phyloP scores from a whole-genome alignment of 2,797 vertebrate species.

The Zenarchopterus dispar region DNA sequence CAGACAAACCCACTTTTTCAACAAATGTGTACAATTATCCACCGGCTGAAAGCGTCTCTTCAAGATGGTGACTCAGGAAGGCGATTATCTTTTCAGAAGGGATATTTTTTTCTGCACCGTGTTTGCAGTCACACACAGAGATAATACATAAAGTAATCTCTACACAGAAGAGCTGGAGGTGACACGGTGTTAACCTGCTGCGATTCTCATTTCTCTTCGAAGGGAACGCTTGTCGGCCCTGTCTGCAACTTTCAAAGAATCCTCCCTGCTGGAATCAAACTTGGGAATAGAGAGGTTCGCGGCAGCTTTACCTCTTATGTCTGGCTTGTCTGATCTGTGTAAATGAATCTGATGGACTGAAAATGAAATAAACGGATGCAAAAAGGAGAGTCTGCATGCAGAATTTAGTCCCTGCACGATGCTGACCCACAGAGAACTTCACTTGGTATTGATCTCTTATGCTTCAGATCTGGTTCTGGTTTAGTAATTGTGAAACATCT shows the following conservation, averaged over 20 bases:
- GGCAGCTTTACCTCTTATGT: too few relatives aligned
- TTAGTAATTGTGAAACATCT: too few relatives aligned
- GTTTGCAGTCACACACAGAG: constrained; percentile 43
- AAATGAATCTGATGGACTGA: constrained; percentile 12
- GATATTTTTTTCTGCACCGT: constrained; percentile 1
- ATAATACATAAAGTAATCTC: constrained; percentile 57
- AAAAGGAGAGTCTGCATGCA: constrained; percentile 23
- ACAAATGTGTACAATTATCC: constrained; percentile 32
- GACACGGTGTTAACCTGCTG: constrained; percentile 58
- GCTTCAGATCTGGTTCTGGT: too few relatives aligned
- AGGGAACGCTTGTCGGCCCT: too few relatives aligned
- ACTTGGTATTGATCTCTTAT: too few relatives aligned
- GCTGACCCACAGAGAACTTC: too few relatives aligned
- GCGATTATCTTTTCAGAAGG: constrained; percentile 45
- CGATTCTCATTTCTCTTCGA: constrained; percentile 50
- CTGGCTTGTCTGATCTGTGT: too few relatives aligned
- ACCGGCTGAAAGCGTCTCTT: constrained; percentile 19
- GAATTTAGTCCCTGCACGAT: not conserved
- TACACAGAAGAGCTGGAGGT: constrained; percentile 33
- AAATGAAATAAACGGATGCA: constrained; percentile 28
- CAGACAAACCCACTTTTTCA: constrained; percentile 9
- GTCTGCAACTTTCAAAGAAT: too few relatives aligned
- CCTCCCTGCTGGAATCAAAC: too few relatives aligned
- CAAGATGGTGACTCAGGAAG: constrained; percentile 25
- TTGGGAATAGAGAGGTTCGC: too few relatives aligned